Evolutionary conservation across 2,113 vertebrate species (phyloP), one percentile per base, ranked within the genome.

Genomic region (Cichladusa arquata): DNA sequence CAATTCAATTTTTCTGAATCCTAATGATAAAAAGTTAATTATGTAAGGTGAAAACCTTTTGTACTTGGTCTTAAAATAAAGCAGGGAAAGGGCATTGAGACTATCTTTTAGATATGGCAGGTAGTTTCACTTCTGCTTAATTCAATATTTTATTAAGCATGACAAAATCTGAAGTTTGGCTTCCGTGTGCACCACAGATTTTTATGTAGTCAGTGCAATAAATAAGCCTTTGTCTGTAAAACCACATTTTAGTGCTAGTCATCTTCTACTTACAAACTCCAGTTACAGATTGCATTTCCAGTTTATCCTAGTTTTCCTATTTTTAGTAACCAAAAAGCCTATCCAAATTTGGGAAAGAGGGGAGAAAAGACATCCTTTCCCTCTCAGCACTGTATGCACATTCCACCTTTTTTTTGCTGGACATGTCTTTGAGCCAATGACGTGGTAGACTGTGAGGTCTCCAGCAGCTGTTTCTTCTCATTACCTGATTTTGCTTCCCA

Each of bases 21-120:
- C 96, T 97, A 97, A 98, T 97, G 97, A 98, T 98, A 97, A 97
- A 98, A 98, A 97, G 97, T 97, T 98, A 98, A 98, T 98, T 97
- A 98, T 24, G 80, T 97, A 96, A 97, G 97, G 97, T 97, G 96
- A 97, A 97, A 97, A 97, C 96, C 96, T 97, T 98, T 98, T 97
- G 96, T 97, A 89, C 95, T 88, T 91, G 91, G 85, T 82, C 92
- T 96, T 96, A 97, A 97, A 97, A 97, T 96, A 97, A 97, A 97
- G 95, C 93, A 86, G 44, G 90, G 94, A 97, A 96, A 97, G 97
- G 96, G 90, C 95, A 93, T 76, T 73, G 86, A 64, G 79, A 95
- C 72, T 88, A 92, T 94, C 84, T 96, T 96, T 96, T 82, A 88
- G 88, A 95, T 91, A 90, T 88, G 85, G 70, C 92, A 94, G 82